phyloP scores from a whole-genome alignment of 2,113 vertebrate genomes.

The Channa maculata region DNA sequence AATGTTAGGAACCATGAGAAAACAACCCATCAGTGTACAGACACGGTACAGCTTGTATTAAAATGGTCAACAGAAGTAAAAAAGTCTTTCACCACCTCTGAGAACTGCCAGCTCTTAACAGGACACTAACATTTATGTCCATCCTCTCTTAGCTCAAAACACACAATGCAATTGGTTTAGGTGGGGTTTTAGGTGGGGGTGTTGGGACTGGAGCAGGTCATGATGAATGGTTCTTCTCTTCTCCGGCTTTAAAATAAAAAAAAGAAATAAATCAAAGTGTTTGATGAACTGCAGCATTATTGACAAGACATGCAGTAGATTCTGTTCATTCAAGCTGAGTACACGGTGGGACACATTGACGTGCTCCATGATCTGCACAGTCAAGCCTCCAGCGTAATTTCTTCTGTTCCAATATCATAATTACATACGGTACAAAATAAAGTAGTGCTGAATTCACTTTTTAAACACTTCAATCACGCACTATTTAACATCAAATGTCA shows the following conservation, averaged over 20 bases:
- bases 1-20: no score
- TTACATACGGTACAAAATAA: conserved; percentile 48
- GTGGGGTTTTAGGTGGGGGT: neutral
- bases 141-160: neutral
- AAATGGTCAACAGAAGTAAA: no score
- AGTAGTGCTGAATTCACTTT: conserved; percentile 62
- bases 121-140: no score
- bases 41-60: no score
- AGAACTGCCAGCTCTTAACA: no score
- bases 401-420: conserved; percentile 19
- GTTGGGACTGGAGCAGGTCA: neutral
- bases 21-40: no score
- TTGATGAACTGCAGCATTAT: conserved; percentile 45
- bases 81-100: no score
- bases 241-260: conserved; percentile 16
- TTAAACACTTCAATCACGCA: conserved; percentile 73
- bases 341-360: neutral
- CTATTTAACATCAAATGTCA: conserved; percentile 55
- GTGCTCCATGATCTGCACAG: neutral
- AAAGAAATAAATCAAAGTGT: neutral
- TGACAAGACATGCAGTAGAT: conserved; percentile 44
- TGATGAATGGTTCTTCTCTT: conserved; percentile 18
- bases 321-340: conserved; percentile 19
- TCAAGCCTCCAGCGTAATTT: neutral
- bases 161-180: neutral